Evolutionary conservation across 2,888 invertebrate species (phyloP), one percentile per base, ranked within the genome.

Genomic region (Eupithecia subumbrata): DNA sequence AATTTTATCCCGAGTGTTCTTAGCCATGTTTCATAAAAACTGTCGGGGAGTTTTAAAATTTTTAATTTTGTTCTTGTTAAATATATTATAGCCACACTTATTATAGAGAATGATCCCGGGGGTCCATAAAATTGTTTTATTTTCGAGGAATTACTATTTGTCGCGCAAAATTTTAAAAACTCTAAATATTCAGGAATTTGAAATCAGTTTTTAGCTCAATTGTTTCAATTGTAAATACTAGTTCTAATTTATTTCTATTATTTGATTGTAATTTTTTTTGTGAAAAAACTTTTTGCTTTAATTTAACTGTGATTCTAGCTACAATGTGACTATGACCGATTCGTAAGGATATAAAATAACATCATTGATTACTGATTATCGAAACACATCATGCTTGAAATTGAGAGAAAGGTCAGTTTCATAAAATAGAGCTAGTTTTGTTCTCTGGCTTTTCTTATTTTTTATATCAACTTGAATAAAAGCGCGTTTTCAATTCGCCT

Each of bases 381-480:
- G 48, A 73, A 74, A 56, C 34, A 71, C 64, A 43, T 74, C 74
- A 74, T 74, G 74, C 74, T 43, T 74, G 74, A 71, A 74, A 74
- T 74, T 56, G 34, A 74, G 67, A 4, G 66, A 69, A 60, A 34
- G 25, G 45, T 69, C 60, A 56, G 22, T 52, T 52, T 25, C 60
- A 14, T 22, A 14, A 60, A 60, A 56, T 56, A 56, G 22, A 60
- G 11, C 60, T 25, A 60, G 25, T 60, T 60, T 60, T 5, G 12
- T 25, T 60, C 60, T 25, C 5, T 60, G 25, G 60, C 12, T 60
- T 60, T 60, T 5, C 5, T 60, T 5, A 22, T 12, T 5, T 25
- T 60, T 60, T 60, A 5, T 1, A 52, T 22, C n/a, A 4, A 52
- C 9, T n/a, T 9, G 52, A 52, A 22, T 9, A 52, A n/a, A 48